Conservation (phyloP, 1,140 invertebrate genomes). For the Scaptomyza pallida region DNA sequence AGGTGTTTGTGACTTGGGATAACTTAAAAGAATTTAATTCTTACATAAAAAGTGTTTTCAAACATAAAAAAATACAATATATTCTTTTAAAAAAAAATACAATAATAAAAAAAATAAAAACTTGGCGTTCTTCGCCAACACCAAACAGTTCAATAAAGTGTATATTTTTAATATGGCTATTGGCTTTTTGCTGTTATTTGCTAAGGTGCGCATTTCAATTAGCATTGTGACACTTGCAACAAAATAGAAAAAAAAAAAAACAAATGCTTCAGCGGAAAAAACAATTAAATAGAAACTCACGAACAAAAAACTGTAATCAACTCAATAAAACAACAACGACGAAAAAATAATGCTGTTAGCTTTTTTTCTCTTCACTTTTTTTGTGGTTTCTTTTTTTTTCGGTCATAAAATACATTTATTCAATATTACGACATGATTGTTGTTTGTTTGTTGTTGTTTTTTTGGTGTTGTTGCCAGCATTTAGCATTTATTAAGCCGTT, state of each 20-base stretch:
- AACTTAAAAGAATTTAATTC: no score
- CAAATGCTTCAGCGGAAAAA: slow-evolving; percentile 4
- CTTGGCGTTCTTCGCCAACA: background rate
- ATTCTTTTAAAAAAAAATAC: no score
- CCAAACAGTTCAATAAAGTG: background rate
- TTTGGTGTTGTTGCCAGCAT: slow-evolving; percentile 15
- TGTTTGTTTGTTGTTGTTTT: slow-evolving; percentile 2
- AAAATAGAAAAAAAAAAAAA: slow-evolving; percentile 22
- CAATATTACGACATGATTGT: slow-evolving; percentile 11
- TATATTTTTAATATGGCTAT: slow-evolving; percentile 21
- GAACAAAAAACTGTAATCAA: slow-evolving; percentile 41
- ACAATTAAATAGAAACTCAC: slow-evolving; percentile 49
- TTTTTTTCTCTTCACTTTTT: no score
- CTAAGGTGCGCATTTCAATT: slow-evolving; percentile 64
- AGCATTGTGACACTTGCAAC: slow-evolving; percentile 64
- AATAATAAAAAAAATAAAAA: background rate
- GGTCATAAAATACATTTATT: slow-evolving; percentile 20
- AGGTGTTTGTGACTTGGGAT: no score
- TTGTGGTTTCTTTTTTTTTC: slow-evolving; percentile 30
- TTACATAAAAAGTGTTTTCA: no score
- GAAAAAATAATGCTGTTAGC: slow-evolving; percentile 17
- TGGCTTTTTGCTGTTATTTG: slow-evolving; percentile 27
- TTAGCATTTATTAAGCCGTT: slow-evolving; percentile 36
- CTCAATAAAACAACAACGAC: no score
- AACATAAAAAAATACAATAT: no score